phyloP scores from a whole-genome alignment of 2,888 invertebrate species.

The Tinea trinotella region DNA sequence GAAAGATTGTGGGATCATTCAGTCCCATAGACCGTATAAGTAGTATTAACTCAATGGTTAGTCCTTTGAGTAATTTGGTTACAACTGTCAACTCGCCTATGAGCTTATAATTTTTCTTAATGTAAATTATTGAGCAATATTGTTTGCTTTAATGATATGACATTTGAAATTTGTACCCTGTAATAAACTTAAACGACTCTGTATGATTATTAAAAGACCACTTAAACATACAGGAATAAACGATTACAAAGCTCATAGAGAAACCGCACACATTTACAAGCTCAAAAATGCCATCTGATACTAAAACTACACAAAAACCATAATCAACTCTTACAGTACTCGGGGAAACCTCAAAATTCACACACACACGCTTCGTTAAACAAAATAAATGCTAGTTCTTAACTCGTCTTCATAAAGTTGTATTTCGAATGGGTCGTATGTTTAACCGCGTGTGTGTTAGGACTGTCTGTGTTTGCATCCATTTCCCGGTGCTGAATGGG shows the following conservation, averaged over 20 bases:
- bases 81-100: too few species aligned
- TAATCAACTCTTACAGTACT: neutral
- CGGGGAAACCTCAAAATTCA: slow-evolving; percentile 1
- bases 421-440: neutral
- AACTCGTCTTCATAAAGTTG: neutral
- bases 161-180: too few species aligned
- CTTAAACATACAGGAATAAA: too few species aligned
- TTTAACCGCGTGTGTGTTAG: neutral
- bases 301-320: neutral
- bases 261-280: neutral
- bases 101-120: too few species aligned
- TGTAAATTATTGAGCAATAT: too few species aligned
- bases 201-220: too few species aligned
- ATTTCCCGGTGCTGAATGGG: slow-evolving; percentile 6
- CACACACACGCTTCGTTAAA: neutral
- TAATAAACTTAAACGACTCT: too few species aligned
- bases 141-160: too few species aligned
- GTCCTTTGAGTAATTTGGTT: too few species aligned
- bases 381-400: neutral
- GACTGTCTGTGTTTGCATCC: slow-evolving; percentile 6
- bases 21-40: too few species aligned
- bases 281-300: neutral
- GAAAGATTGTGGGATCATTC: too few species aligned
- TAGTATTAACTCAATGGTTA: too few species aligned
- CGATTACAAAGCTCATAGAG: neutral